These are phyloP conservation scores for Himantopus leucocephalus DNA, from an alignment of 2,113 vertebrate genomes.

Conservation along the genomic window DNA sequence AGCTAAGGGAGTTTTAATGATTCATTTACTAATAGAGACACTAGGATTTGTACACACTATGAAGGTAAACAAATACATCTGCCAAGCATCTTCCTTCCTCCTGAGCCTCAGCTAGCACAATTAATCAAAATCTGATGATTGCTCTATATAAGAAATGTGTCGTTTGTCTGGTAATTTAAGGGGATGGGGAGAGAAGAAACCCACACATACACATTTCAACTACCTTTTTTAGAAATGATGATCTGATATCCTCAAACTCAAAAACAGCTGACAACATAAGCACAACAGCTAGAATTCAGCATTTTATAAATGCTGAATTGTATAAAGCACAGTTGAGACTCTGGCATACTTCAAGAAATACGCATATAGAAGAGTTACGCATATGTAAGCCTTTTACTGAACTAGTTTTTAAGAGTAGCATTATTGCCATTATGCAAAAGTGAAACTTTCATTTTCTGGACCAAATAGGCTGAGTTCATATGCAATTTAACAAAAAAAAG, in stretches of 20 bases:
- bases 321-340: neutral
- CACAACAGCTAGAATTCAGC: neutral
- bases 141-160: neutral
- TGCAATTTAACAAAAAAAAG: neutral
- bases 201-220: neutral
- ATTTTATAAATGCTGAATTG: neutral
- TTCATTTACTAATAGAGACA: slow-evolving; percentile 8
- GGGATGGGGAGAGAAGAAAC: neutral
- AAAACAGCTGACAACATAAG: neutral
- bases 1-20: neutral
- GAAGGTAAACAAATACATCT: slow-evolving; percentile 17
- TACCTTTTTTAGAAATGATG: neutral
- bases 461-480: neutral
- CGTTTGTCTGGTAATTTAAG: neutral
- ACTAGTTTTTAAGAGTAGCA: neutral
- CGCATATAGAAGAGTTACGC: accelerated
- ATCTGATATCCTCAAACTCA: neutral
- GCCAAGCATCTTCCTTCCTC: neutral
- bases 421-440: neutral
- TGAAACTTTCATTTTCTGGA: neutral
- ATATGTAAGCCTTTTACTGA: neutral
- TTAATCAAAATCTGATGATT: neutral
- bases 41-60: neutral
- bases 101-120: neutral
- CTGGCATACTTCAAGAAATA: neutral